Conservation (phyloP, 2,113 vertebrate species). For the Macroglossus sobrinus region DNA sequence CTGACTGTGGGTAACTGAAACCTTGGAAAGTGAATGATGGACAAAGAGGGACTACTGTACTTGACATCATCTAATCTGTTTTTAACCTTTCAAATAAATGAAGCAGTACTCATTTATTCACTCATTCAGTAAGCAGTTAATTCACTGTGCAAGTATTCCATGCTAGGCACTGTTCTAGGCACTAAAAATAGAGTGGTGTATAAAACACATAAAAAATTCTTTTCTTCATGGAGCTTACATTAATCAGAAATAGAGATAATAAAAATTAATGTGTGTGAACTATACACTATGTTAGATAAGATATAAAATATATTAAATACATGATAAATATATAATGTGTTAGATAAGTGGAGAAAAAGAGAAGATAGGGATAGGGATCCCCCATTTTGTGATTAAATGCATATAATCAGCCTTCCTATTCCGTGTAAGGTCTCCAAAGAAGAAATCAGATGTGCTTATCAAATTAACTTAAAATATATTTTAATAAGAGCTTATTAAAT, state of each 20-base stretch:
- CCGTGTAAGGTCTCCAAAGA: background rate
- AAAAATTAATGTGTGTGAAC: background rate
- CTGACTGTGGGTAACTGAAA: background rate
- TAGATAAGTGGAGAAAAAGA: background rate
- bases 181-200: background rate
- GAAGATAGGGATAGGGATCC: background rate
- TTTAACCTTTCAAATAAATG: slow-evolving; percentile 12
- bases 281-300: background rate
- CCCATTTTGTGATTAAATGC: background rate
- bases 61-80: background rate
- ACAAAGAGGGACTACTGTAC: background rate
- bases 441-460: background rate
- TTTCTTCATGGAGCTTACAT: background rate
- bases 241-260: background rate
- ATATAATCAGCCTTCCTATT: background rate
- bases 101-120: background rate
- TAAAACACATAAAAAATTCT: background rate
- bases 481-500: slow-evolving; percentile 25
- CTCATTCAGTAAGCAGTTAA: background rate
- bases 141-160: background rate
- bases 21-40: background rate
- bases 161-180: background rate
- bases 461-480: slow-evolving; percentile 28
- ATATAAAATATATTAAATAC: background rate
- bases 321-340: background rate